These are phyloP conservation scores for Nomada ruficornis DNA, from an alignment of 2,888 invertebrate species.

Conservation along the genomic window DNA sequence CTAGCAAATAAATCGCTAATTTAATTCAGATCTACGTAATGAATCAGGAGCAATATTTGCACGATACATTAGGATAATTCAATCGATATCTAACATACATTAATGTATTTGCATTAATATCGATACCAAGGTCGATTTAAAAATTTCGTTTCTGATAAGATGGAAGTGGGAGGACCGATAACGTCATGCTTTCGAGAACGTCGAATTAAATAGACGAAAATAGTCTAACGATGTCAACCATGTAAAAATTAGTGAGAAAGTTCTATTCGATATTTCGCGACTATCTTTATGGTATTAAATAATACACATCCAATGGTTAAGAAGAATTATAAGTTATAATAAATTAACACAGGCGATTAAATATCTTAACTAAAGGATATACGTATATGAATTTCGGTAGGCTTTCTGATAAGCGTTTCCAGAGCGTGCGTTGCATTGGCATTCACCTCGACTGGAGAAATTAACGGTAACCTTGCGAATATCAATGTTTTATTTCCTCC, in stretches of 20 bases:
- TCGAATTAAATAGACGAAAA: background rate
- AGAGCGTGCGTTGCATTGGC: background rate
- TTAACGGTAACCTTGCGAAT: constrained; percentile 9
- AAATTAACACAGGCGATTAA: background rate
- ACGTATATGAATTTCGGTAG: background rate
- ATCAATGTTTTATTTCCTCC: background rate
- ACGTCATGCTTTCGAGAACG: background rate
- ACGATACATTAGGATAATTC: background rate
- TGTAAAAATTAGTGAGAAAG: background rate
- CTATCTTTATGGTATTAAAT: background rate
- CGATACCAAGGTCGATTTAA: background rate
- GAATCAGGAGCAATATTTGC: background rate
- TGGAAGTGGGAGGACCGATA: constrained; percentile 13
- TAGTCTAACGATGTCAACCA: background rate
- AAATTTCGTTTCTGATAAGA: constrained; percentile 36
- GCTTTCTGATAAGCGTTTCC: background rate
- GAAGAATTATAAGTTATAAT: background rate
- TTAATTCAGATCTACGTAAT: background rate
- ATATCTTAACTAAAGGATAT: background rate
- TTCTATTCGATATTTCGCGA: too few relatives aligned
- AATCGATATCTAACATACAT: background rate
- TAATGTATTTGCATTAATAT: background rate
- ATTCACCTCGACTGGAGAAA: background rate
- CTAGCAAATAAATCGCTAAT: background rate
- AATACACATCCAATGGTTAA: background rate